Base-by-base conservation (phyloP, 2,113 vertebrate species). In the Trogon surrucura region DNA sequence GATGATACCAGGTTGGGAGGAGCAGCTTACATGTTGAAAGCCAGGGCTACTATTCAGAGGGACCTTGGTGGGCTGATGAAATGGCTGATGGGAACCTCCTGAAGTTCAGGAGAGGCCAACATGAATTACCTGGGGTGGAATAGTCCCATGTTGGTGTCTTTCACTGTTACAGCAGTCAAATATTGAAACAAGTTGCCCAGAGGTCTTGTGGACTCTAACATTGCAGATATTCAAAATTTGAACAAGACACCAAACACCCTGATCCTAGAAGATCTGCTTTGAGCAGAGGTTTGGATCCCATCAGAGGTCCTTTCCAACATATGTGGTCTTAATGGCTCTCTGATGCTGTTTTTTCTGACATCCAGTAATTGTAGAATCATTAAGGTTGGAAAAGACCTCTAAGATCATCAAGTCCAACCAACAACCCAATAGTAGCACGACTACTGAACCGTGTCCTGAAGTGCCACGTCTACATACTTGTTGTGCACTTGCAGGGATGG, bases 261-360 rank as follows among this genome's bases (percentile, higher is more conserved):
- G 8, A 58, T 85, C 26, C 14, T 71, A 0, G 34, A 45, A 53
- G 41, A 74, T 23, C 29, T 74, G 4, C 16, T 61, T 62, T 36
- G 53, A 85, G 30, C 30, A 56, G 73, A 74, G 18, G 1, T 65
- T 77, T 77, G 29, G 32, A 34, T 64, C 29, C 17, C 20, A 32
- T 81, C n/a, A 71, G 47, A 79, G 36, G 23, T 79, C 27, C 13
- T 23, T 66, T 73, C 30, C 65, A 84, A 29, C 16, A 8, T 44
- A 0, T 9, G 11, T 23, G 20, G 47, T 66, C 26, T 34, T 69
- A 25, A 41, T 0, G 2, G 12, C 53, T 79, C 26, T 62, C 36
- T 78, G 36, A 9, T 70, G 23, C 62, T 66, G 27, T 62, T 72
- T 12, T 34, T 62, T 80, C 57, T 87, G 41, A 56, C 25, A 53